Evolutionary conservation across 2,888 invertebrate species (phyloP), one percentile per base, ranked within the genome.

Genomic region (Amphiduros pacificus): DNA sequence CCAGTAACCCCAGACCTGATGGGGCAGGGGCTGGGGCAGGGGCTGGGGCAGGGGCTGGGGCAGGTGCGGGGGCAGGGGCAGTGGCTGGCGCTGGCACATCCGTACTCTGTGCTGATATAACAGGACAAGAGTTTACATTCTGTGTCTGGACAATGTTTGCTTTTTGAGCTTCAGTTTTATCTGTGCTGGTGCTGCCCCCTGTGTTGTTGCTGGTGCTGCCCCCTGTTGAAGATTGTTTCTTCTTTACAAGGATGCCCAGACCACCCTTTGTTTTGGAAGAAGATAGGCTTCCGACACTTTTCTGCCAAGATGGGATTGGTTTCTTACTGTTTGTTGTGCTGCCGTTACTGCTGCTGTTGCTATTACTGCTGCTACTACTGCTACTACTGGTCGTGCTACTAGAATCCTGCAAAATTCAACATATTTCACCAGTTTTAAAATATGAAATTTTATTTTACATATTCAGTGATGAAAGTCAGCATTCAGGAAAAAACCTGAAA

Each of bases 1-100:
- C 59, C 22, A 59, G 53, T n/a, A 59, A 44, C 27, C 59, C 59
- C 14, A 59, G 40, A 51, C 52, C 59, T n/a, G 41, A 28, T 4
- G 51, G 51, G 17, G 14, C 22, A 9, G 22, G 6, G 48, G 48
- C 36, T 36, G 36, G 17, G 36, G 36, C 11, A 36, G 17, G 11
- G 9, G 17, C 9, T 11, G 36, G 36, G 17, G 36, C 36, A 11
- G n/a, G 44, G 22, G 44, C n/a, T 22, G n/a, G 9, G n/a, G 5
- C 20, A 44, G 44, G 44, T 44, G n/a, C n/a, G 3, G 55, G 24
- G 26, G 26, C 31, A 11, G 49, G 22, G 17, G 31, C 32, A 17
- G 22, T 17, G 11, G 40, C 32, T 9, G 1, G 17, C 2, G 9
- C 6, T 14, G 36, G 9, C 36, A 14, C 17, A 36, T 17, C 17